Conservation (phyloP, 2,888 invertebrate genomes). For the Dolomedes plantarius region DNA sequence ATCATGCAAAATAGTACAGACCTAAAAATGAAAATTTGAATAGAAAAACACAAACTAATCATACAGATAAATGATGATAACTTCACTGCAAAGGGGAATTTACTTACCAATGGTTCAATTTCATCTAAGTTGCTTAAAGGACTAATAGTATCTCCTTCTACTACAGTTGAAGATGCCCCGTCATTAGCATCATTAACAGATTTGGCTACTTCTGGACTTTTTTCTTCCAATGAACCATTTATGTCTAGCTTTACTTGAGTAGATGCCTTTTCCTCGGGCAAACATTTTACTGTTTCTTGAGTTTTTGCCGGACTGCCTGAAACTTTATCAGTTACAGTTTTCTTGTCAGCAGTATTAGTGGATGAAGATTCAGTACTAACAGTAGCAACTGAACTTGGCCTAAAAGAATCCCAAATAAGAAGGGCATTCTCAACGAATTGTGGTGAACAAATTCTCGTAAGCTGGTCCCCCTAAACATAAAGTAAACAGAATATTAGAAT, state of each 20-base stretch:
- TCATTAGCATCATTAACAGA: neutral
- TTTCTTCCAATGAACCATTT: neutral
- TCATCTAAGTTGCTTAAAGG: slow-evolving; percentile 39
- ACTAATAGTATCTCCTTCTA: neutral
- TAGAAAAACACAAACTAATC: too few relatives aligned
- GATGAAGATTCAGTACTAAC: neutral
- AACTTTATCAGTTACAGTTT: too few relatives aligned
- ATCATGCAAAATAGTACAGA: too few relatives aligned
- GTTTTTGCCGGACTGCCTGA: neutral
- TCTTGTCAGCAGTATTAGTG: neutral
- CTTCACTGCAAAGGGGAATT: too few relatives aligned
- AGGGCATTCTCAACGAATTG: slow-evolving; percentile 90
- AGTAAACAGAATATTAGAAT: slow-evolving; percentile 15
- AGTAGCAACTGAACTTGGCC: slow-evolving; percentile 8
- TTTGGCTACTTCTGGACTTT: neutral
- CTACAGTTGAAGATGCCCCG: neutral
- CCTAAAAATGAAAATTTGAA: too few relatives aligned
- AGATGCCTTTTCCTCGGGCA: neutral
- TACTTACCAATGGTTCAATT: slow-evolving; percentile 60
- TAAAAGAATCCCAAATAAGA: slow-evolving; percentile 83
- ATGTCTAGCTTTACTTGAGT: neutral
- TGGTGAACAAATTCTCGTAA: slow-evolving; percentile 90
- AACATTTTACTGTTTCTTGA: too few relatives aligned
- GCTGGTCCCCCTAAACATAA: slow-evolving; percentile 81
- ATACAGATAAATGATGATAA: too few relatives aligned